Conservation (phyloP, 2,113 vertebrate genomes). For the Phylloscopus whistleri region DNA sequence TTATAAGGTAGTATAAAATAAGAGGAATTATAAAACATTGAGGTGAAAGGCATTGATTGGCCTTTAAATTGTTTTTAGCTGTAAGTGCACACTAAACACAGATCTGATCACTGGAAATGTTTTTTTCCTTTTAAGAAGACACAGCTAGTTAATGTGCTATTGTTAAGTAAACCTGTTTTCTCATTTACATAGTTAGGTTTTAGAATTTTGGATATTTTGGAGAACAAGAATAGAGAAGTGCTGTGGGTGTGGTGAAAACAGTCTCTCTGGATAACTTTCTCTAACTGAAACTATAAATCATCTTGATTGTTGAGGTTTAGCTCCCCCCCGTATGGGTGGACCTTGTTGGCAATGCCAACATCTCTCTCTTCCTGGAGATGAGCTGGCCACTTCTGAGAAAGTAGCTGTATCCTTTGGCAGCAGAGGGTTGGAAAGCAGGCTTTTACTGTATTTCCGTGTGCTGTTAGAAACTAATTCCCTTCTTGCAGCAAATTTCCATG, state of each 20-base stretch:
- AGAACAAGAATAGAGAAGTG: not conserved
- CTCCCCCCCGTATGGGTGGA: not conserved
- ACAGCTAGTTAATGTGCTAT: not conserved
- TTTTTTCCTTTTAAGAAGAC: not conserved
- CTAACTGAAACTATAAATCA: not conserved
- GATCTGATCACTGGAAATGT: not conserved
- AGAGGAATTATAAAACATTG: not conserved
- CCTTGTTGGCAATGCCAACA: not conserved
- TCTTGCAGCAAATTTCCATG: not conserved
- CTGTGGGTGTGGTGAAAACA: not conserved
- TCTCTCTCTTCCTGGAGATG: not conserved
- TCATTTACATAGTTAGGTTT: not conserved
- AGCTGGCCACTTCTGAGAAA: not conserved
- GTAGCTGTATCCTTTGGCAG: not conserved
- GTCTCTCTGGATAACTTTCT: not conserved
- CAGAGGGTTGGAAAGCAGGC: not conserved
- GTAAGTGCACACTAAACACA: not conserved
- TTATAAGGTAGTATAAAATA: not conserved
- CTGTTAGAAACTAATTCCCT: not conserved
- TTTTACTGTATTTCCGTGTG: not conserved
- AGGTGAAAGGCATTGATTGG: not conserved
- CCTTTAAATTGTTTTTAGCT: not conserved
- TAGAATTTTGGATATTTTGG: not conserved
- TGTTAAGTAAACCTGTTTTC: not conserved
- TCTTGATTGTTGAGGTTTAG: not conserved